These are phyloP conservation scores for Hyaena hyaena DNA, from an alignment of 2,113 vertebrate species.

Conservation along the genomic window DNA sequence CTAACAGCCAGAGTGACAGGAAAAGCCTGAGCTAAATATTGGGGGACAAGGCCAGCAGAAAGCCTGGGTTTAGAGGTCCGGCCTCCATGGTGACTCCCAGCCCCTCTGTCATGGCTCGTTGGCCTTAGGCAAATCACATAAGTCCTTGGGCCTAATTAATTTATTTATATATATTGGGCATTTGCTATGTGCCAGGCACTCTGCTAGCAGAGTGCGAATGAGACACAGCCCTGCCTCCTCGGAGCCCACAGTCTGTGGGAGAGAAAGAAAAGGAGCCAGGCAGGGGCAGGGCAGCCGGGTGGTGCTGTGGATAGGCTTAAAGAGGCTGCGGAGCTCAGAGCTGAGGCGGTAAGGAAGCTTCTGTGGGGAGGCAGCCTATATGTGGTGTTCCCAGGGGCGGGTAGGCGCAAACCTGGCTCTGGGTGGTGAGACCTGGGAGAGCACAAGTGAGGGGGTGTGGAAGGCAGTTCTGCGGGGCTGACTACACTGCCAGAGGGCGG, in stretches of 20 bases:
- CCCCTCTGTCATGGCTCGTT: not conserved
- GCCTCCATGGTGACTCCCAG: not conserved
- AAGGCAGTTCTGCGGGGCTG: not conserved
- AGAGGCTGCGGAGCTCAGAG: not conserved
- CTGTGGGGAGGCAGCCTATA: not conserved
- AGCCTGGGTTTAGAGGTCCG: not conserved
- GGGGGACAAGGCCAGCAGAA: not conserved
- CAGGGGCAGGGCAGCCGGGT: not conserved
- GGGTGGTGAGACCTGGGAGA: not conserved
- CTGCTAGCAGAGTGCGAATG: not conserved
- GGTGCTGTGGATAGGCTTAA: not conserved
- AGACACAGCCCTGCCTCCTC: not conserved
- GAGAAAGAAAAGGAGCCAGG: not conserved
- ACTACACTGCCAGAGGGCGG: not conserved
- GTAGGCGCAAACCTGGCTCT: not conserved
- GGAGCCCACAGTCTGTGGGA: not conserved
- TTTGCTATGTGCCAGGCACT: not conserved
- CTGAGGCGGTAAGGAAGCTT: not conserved
- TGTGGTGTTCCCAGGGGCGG: not conserved
- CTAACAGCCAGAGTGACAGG: not conserved
- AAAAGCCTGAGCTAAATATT: not conserved
- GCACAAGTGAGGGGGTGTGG: fast-evolving
- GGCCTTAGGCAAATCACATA: not conserved
- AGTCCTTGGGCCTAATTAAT: not conserved
- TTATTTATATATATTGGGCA: not conserved